Percentiles rank a stretch among this genome's conserved stretches.
Evolutionary conservation across 2,888 invertebrate species (phyloP).

Genomic region (Caenorhabditis macrosperma): DNA sequence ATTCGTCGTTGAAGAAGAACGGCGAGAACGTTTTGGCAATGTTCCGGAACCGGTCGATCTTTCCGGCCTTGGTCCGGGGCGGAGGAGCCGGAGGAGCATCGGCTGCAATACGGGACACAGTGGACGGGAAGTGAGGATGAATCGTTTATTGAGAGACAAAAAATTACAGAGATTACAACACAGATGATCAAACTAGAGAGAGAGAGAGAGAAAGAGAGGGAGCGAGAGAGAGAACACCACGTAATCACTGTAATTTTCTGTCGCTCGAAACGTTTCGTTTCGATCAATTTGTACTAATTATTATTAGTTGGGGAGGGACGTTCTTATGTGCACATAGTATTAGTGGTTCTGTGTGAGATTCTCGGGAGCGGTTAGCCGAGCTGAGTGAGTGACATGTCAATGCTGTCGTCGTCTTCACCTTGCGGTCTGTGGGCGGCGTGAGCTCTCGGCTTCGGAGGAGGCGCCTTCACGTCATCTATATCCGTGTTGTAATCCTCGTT

Average conservation of each 20-base stretch:
- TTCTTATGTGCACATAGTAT: not conserved
- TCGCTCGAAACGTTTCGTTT: not conserved
- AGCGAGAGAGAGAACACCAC: not conserved
- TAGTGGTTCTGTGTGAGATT: not conserved
- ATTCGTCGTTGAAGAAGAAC: slow-evolving; percentile 28
- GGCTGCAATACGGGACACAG: slow-evolving; percentile 46
- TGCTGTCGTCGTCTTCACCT: slow-evolving; percentile 59
- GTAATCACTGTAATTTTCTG: slow-evolving; percentile 34
- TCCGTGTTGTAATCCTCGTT: slow-evolving; percentile 57
- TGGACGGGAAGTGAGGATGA: slow-evolving; percentile 1
- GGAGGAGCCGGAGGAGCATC: slow-evolving; percentile 41
- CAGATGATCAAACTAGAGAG: not conserved
- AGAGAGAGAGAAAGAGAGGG: not conserved
- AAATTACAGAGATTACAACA: slow-evolving; percentile 19
- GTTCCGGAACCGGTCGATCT: slow-evolving; percentile 44
- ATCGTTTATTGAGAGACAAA: slow-evolving; percentile 19
- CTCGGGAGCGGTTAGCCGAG: slow-evolving; percentile 34
- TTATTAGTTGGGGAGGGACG: slow-evolving; percentile 1
- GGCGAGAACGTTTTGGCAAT: slow-evolving; percentile 54
- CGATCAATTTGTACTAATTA: slow-evolving; percentile 14
- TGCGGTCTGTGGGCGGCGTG: slow-evolving; percentile 25
- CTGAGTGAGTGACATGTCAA: slow-evolving; percentile 55
- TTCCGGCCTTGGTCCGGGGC: slow-evolving; percentile 26
- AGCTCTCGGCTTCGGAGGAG: slow-evolving; percentile 28
- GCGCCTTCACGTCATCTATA: slow-evolving; percentile 8